Base-by-base conservation (phyloP, 2,888 invertebrate genomes). In the Pristionchus mayeri region DNA sequence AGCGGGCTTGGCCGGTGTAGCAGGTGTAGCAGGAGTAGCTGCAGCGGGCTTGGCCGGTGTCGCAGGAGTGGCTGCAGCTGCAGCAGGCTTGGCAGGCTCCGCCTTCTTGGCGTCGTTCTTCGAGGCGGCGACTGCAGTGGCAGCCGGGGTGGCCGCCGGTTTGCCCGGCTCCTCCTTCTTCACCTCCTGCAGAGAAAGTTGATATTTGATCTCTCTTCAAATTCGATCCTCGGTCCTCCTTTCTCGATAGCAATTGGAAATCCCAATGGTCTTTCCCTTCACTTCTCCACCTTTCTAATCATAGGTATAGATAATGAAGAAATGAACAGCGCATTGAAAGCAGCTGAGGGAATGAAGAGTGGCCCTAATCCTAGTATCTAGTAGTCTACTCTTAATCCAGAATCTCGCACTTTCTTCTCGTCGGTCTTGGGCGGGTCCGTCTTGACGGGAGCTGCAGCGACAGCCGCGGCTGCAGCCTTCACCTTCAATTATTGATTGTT, bases 371-470 rank as follows among this genome's bases (percentile, higher is more conserved):
- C n/a, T n/a, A n/a, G n/a, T n/a, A n/a, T n/a, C n/a, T 54, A 54
- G 16, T 18, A n/a, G 4, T 9, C n/a, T n/a, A 54, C n/a, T 21
- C 16, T 18, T 7, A 54, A 16, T 16, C 21, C 16, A 54, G 9
- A 7, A 54, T 54, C n/a, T 44, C 44, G 7, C 6, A 44, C 71
- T 40, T 71, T 71, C 40, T 40, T 40, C 71, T 71, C 71, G n/a
- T 67, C 67, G 9, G 71, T 71, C 40, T 71, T 71, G 71, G 71
- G 71, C 71, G 71, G 71, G 24, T 71, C 71, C n/a, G 71, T 71
- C 71, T 37, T 71, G 21, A 18, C 13, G 13, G 44, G 44, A 13
- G 44, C 44, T 6, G 44, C 44, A 13, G 44, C 44, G 13, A 13
- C 44, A 9, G 44, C 44, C n/a, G n/a, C n/a, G 13, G 44, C 44